Evolutionary conservation across 2,113 vertebrate species (phyloP), one percentile per base, ranked within the genome.

Genomic region (Turnix velox): DNA sequence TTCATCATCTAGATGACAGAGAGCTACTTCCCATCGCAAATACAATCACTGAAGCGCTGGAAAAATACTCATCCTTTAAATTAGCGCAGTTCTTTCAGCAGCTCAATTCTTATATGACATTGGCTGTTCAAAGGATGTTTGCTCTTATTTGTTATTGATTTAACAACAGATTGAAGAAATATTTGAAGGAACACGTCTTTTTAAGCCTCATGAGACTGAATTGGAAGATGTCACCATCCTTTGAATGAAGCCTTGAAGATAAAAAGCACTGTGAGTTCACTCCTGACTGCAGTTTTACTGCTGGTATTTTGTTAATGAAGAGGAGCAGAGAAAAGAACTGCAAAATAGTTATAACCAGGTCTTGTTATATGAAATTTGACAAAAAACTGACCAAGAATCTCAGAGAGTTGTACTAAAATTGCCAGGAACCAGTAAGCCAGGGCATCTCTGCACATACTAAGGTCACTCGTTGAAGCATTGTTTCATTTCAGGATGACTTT

Each of bases 251-350:
- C 4, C 84, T 91, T 52, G 17, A 54, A 82, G 75, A 91, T 35
- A 71, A 88, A 88, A 85, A 58, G 14, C 17, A 72, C 17, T 80
- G 37, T 51, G 37, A 67, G 42, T 83, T 93, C 57, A 55, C 42
- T 79, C 19, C 27, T 2, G 18, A 24, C 84, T 71, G 77, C 74
- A 96, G 83, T 95, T 95, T 92, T 74, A 61, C 62, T 84, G 66
- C 84, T 94, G 85, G 93, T 96, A 96, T 96, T 91, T 92, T 87
- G 77, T 90, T 96, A 96, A 96, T 94, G 90, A 94, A 90, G 48
- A 94, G 75, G 69, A 95, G 40, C 3, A 0, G 59, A 51, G 42
- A 94, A 90, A 4, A 84, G 88, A 84, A 48, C 81, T 94, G 71
- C n/a, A 82, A 93, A 94, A 73, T 67, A 76, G 72, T 78, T 93